These are phyloP conservation scores for Brachionus sp. DNA, from an alignment of 1,140 invertebrate species.

Conservation along the genomic window DNA sequence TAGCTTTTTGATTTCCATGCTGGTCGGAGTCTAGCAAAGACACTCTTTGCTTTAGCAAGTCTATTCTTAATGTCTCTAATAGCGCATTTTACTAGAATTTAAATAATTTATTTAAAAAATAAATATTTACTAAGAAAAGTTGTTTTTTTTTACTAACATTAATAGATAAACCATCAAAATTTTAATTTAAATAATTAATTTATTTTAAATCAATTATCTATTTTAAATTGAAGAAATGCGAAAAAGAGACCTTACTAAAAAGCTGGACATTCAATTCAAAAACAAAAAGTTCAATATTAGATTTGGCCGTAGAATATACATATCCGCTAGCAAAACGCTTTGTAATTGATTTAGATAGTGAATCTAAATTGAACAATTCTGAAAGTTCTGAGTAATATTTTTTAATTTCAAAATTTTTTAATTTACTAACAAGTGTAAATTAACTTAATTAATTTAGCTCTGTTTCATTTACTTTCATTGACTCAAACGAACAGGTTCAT, in stretches of 20 bases:
- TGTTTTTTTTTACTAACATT: no score
- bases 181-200: no score
- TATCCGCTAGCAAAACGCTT: slow-evolving; percentile 27
- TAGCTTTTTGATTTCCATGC: no score
- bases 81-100: no score
- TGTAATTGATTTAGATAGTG: neutral
- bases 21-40: no score
- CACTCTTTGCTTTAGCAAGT: no score
- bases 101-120: no score
- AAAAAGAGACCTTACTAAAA: neutral
- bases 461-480: neutral
- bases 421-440: neutral
- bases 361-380: neutral
- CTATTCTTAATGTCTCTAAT: no score
- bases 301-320: neutral
- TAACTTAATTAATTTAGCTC: neutral
- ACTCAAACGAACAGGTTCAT: neutral
- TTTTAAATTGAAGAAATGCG: neutral
- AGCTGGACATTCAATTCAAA: slow-evolving; percentile 23
- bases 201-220: no score
- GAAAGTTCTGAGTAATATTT: neutral
- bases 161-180: no score
- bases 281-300: slow-evolving; percentile 21
- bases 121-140: no score
- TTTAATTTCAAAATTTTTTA: neutral